phyloP scores from a whole-genome alignment of 2,797 vertebrate genomes.

The Neostethus bicornis region DNA sequence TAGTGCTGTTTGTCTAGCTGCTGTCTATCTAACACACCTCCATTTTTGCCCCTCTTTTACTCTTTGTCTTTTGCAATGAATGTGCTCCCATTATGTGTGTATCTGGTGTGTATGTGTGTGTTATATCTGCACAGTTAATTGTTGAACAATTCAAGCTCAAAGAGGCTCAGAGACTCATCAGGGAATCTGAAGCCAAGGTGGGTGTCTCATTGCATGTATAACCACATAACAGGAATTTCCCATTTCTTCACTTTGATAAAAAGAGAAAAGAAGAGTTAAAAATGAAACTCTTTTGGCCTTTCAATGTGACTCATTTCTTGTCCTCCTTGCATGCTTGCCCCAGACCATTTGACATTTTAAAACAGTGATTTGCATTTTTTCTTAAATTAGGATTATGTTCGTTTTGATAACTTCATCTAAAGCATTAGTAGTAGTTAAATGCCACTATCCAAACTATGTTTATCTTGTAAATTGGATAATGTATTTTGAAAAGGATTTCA shows the following conservation, averaged over 20 bases:
- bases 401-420: too few species aligned
- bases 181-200: conserved; percentile 82
- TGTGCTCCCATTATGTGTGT: conserved; percentile 41
- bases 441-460: neutral
- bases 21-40: conserved; percentile 60
- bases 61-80: conserved; percentile 43
- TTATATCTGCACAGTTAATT: conserved; percentile 78
- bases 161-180: conserved; percentile 81
- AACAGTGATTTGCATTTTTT: neutral
- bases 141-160: conserved; percentile 80
- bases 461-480: conserved; percentile 12
- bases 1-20: conserved; percentile 52
- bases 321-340: conserved; percentile 17
- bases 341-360: neutral
- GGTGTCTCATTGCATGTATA: conserved; percentile 68
- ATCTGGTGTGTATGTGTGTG: conserved; percentile 36
- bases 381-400: neutral
- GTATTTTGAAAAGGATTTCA: neutral
- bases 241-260: conserved; percentile 29
- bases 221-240: conserved; percentile 22
- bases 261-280: neutral
- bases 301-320: conserved; percentile 19
- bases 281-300: neutral
- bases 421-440: neutral
- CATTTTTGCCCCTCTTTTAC: conserved; percentile 66